A percentile compares a stretch with the other conserved stretches of the same genome.
Evolutionary conservation across 2,113 vertebrate species (phyloP).

Genomic region (Megaleporinus macrocephalus): DNA sequence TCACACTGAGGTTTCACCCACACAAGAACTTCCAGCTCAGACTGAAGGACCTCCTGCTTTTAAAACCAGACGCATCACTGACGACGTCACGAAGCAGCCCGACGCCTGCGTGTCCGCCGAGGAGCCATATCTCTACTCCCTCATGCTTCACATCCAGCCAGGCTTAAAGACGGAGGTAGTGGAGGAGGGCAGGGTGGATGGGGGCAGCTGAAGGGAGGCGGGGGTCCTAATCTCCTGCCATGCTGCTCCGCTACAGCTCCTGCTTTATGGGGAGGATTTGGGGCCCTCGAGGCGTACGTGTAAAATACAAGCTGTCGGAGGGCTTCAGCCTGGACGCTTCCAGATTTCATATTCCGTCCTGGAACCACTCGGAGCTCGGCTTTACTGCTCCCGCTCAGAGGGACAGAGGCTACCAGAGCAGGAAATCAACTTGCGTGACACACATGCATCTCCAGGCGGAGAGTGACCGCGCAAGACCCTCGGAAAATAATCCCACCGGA

Average conservation of each 20-base stretch:
- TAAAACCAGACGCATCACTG: constrained; percentile 44
- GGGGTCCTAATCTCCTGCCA: constrained; percentile 62
- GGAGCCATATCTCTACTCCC: constrained; percentile 61
- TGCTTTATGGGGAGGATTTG: constrained; percentile 64
- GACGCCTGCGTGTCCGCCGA: constrained; percentile 69
- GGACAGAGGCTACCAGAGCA: not conserved
- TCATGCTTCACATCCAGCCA: constrained; percentile 60
- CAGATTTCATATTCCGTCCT: not conserved
- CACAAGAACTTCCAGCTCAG: not conserved
- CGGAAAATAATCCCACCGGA: not conserved
- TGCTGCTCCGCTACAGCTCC: constrained; percentile 56
- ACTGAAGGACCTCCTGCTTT: constrained; percentile 36
- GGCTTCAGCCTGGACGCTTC: not conserved
- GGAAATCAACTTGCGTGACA: not conserved
- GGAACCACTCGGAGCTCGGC: not conserved
- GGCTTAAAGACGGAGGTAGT: constrained; percentile 61
- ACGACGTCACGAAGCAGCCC: constrained; percentile 62
- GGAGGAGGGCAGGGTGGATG: constrained; percentile 33
- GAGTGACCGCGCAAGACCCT: not conserved
- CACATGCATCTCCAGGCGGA: not conserved
- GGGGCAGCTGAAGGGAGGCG: constrained; percentile 40
- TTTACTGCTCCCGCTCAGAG: not conserved
- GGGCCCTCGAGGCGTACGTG: constrained; percentile 48
- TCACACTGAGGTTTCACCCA: not conserved
- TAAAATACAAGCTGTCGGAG: constrained; percentile 53